Evolutionary conservation across 1,140 invertebrate species (phyloP).

Genomic region (Drosophila kurseongensis): DNA sequence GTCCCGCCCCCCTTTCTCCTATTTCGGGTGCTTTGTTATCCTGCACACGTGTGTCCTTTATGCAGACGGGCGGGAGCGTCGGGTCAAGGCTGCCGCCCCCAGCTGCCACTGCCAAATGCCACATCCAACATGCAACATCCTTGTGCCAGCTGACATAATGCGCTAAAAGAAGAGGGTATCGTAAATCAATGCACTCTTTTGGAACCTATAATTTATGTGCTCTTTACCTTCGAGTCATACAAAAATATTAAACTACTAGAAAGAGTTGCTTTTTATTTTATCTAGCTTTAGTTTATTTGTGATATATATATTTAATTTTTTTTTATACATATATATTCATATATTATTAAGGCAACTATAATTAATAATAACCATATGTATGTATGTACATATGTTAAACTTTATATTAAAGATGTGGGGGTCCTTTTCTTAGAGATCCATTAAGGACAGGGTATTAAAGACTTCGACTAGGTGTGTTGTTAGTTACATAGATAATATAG

Average conservation of each 20-base stretch:
- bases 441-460: background rate
- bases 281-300: too few species aligned
- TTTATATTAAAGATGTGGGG: background rate
- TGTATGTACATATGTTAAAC: too few species aligned
- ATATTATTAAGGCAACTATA: too few species aligned
- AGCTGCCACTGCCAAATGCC: constrained; percentile 26
- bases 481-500: background rate
- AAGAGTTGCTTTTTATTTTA: too few species aligned
- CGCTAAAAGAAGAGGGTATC: constrained; percentile 10
- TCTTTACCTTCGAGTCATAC: background rate
- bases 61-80: constrained; percentile 23
- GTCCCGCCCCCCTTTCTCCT: background rate
- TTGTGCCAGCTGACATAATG: constrained; percentile 23
- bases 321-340: too few species aligned
- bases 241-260: too few species aligned
- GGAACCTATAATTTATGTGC: background rate
- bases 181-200: background rate
- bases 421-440: background rate
- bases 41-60: constrained; percentile 40
- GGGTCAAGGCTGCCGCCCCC: constrained; percentile 36
- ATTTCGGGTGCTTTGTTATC: constrained; percentile 11
- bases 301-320: too few species aligned
- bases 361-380: too few species aligned
- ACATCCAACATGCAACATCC: constrained; percentile 36
- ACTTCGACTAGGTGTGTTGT: background rate